Conservation (phyloP, 2,888 invertebrate species). For the Onchidella celtica region DNA sequence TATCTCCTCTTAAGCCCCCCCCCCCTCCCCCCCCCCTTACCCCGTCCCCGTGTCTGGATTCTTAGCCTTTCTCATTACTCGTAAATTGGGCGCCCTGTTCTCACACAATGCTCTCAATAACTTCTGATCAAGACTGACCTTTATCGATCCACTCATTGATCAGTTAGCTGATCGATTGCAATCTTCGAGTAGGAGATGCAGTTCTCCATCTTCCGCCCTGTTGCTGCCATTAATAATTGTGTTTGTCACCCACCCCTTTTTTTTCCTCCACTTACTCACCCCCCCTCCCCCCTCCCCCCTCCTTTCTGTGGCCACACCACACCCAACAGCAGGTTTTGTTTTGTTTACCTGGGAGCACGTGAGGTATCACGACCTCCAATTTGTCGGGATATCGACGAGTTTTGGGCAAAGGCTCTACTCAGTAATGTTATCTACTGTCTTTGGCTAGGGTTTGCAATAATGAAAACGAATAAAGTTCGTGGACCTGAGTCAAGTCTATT, state of each 20-base stretch:
- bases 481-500: no score
- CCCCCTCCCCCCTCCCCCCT: background rate
- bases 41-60: background rate
- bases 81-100: background rate
- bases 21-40: no score
- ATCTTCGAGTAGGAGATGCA: background rate
- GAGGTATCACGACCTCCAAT: no score
- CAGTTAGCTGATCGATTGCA: background rate
- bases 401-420: no score
- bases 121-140: conserved; percentile 11
- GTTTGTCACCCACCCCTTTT: background rate
- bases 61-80: background rate
- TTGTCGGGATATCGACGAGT: no score
- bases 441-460: no score
- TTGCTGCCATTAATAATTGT: background rate
- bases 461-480: no score
- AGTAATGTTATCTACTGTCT: no score
- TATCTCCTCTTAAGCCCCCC: no score
- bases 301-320: background rate
- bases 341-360: no score
- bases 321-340: background rate
- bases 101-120: background rate
- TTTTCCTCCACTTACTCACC: background rate
- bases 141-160: background rate
- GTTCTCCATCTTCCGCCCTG: conserved; percentile 9